Conservation (phyloP, 2,888 invertebrate genomes). For the Schizotus pectinicornis region DNA sequence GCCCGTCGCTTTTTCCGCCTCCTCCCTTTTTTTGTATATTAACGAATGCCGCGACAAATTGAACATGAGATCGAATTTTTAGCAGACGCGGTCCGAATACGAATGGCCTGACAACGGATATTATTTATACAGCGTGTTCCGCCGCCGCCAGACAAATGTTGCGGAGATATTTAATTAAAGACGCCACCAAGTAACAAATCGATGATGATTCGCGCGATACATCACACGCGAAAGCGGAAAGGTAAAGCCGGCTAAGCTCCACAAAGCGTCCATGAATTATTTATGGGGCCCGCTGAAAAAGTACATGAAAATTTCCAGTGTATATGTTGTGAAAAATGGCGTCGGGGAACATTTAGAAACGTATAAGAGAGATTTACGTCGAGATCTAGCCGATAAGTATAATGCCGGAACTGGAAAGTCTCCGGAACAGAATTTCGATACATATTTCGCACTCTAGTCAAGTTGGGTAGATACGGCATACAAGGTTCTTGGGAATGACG, state of each 20-base stretch:
- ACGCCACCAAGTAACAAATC: constrained; percentile 17
- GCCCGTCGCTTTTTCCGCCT: constrained; percentile 1
- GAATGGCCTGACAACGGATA: constrained; percentile 11
- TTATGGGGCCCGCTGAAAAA: constrained; percentile 9
- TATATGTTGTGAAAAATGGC: constrained; percentile 17
- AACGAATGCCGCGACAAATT: constrained; percentile 25
- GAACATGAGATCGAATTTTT: constrained; percentile 27
- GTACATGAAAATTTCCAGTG: constrained; percentile 16
- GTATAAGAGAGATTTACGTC: constrained; percentile 21
- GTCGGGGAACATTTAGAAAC: constrained; percentile 16
- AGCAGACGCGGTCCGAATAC: constrained; percentile 19
- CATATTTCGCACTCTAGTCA: constrained; percentile 9
- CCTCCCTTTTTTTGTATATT: constrained; percentile 21
- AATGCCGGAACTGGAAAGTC: background rate
- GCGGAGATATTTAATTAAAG: constrained; percentile 4
- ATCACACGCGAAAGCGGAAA: constrained; percentile 11
- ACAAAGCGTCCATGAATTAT: constrained; percentile 22
- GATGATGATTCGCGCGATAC: constrained; percentile 17
- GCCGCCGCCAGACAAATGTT: background rate
- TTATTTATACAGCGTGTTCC: constrained; percentile 19
- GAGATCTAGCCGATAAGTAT: constrained; percentile 13
- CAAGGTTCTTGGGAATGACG: no score
- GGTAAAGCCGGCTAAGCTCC: constrained; percentile 5
- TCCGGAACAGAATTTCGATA: constrained; percentile 2
- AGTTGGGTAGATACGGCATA: no score